Evolutionary conservation across 2,888 invertebrate genomes (phyloP), one percentile per base, ranked within the genome.

Genomic region (Endotricha flammealis): DNA sequence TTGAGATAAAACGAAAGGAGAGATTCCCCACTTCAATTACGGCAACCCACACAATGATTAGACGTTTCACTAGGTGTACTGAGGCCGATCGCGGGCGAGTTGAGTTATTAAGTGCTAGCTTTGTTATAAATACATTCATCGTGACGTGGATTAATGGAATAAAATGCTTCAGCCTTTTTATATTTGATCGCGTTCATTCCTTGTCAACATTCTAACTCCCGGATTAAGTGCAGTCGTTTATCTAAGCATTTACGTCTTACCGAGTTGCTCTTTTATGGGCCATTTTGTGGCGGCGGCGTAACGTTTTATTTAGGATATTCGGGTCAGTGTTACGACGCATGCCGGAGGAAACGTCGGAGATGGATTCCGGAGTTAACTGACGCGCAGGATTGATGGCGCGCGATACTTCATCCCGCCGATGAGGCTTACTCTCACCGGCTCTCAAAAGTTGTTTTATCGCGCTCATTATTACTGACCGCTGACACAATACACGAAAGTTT

Each of bases 11-110:
- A 77, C 68, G 66, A 70, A 71, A 69, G 65, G 56, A 70, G 71
- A 65, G 63, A 75, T 73, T 66, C 73, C 63, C 71, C 62, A 70
- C 77, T 79, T 78, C 80, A 85, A 83, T 81, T 80, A 81, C 73
- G 64, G 58, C 80, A 66, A 67, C 82, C 80, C 79, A 81, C 83
- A 80, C 81, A 75, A 77, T 81, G 78, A 82, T 82, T 80, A 82
- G 79, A 79, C 72, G 74, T 74, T 79, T 74, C 77, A 81, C 73
- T 72, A 59, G 69, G 55, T 64, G 65, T 64, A 61, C 64, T 63
- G 64, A 54, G 64, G 56, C 70, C 70, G 68, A 74, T 77, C 70
- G 64, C 64, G 57, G 58, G 53, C 56, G 57, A 69, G 69, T 71
- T 69, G 71, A 77, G 65, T 78, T 82, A 81, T 81, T 79, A 81